A percentile compares a stretch with the other conserved stretches of the same genome.
Conservation (phyloP, 2,113 vertebrate genomes). For the Uria aalge region DNA sequence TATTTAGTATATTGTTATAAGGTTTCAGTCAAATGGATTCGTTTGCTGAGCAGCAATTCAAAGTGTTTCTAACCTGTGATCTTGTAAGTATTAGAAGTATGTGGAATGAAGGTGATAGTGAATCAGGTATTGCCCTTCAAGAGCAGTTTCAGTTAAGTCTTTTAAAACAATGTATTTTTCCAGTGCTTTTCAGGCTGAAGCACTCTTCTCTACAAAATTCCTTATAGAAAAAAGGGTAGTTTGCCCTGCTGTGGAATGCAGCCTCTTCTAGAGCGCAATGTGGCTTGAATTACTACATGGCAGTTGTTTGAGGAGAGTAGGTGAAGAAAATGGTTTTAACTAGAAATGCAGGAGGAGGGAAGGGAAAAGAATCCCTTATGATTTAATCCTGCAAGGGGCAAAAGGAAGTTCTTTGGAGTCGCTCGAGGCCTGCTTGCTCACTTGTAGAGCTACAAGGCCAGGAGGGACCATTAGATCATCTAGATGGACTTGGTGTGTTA, state of each 20-base stretch:
- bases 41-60: background rate
- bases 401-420: background rate
- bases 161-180: background rate
- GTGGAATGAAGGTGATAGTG: background rate
- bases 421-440: fast-evolving
- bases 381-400: background rate
- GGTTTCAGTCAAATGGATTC: background rate
- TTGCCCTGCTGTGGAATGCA: background rate
- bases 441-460: background rate
- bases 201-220: background rate
- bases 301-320: background rate
- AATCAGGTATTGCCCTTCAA: background rate
- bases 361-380: background rate
- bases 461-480: background rate
- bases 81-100: background rate
- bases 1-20: background rate
- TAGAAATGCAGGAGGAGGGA: background rate
- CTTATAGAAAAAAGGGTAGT: background rate
- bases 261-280: background rate
- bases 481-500: no score
- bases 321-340: background rate
- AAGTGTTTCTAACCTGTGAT: background rate
- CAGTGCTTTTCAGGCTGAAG: background rate
- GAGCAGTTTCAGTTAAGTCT: background rate
- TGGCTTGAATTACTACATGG: background rate